Evolutionary conservation across 2,888 invertebrate species (phyloP).

Genomic region (Priapulus caudatus): DNA sequence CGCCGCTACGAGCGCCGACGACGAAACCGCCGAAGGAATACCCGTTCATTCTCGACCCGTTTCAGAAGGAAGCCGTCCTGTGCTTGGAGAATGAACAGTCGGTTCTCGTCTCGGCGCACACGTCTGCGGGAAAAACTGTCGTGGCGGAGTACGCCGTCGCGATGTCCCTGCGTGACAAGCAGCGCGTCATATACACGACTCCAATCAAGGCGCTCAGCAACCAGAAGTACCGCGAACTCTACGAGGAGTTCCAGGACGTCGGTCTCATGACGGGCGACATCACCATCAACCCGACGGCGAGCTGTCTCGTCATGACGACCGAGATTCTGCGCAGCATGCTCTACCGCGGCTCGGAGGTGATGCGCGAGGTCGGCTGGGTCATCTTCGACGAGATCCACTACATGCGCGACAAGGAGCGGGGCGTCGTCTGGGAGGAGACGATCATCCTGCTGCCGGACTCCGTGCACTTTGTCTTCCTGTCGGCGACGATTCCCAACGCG

Average conservation of each 20-base stretch:
- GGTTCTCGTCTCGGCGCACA: constrained; percentile 96
- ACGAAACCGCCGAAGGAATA: constrained; percentile 78
- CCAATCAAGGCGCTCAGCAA: constrained; percentile 98
- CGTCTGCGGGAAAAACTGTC: constrained; percentile 98
- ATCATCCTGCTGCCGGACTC: constrained; percentile 91
- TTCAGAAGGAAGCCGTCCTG: constrained; percentile 88
- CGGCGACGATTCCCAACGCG: constrained; percentile 98
- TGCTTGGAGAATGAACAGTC: constrained; percentile 97
- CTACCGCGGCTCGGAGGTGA: constrained; percentile 64
- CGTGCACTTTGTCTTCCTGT: constrained; percentile 95
- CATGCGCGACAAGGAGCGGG: constrained; percentile 98
- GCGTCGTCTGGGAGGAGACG: constrained; percentile 99
- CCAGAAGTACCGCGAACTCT: constrained; percentile 96
- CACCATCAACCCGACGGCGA: constrained; percentile 94
- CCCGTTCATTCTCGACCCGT: constrained; percentile 87
- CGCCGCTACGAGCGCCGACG: constrained; percentile 45
- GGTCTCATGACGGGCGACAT: constrained; percentile 98
- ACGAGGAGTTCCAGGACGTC: constrained; percentile 91
- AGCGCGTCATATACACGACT: constrained; percentile 97
- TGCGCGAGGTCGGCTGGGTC: constrained; percentile 99
- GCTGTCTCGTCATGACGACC: constrained; percentile 99
- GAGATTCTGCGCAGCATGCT: constrained; percentile 45
- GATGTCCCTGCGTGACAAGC: constrained; percentile 78
- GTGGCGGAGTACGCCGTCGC: constrained; percentile 96
- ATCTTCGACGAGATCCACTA: constrained; percentile 99